A percentile compares a stretch with the other conserved stretches of the same genome.
phyloP scores from a whole-genome alignment of 2,113 vertebrate species.

The Emydura subglobosa region DNA sequence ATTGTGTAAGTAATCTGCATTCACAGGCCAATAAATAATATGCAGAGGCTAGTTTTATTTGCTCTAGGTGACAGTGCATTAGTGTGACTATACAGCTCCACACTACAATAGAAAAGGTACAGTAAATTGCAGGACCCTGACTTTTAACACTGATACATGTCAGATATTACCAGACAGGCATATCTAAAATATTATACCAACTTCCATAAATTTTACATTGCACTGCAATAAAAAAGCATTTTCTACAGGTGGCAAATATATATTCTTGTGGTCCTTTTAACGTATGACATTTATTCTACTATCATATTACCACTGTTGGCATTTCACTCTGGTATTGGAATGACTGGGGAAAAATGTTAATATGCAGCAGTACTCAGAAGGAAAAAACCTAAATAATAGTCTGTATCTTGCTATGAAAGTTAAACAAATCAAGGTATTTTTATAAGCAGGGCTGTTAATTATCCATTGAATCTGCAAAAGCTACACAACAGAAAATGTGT shows the following conservation, averaged over 20 bases:
- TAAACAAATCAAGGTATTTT: slow-evolving; percentile 28
- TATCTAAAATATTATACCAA: slow-evolving; percentile 39
- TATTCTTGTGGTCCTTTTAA: slow-evolving; percentile 39
- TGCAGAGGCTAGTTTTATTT: slow-evolving; percentile 41
- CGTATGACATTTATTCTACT: slow-evolving; percentile 46
- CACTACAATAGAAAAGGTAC: background rate
- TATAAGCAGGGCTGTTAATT: slow-evolving; percentile 5
- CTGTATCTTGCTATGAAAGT: background rate
- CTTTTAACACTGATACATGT: slow-evolving; percentile 51
- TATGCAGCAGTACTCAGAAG: slow-evolving; percentile 4
- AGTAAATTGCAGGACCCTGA: slow-evolving; percentile 13
- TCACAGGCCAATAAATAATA: slow-evolving; percentile 64
- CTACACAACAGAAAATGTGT: background rate
- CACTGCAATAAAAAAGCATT: background rate
- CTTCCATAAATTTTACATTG: slow-evolving; percentile 58
- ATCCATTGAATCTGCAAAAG: background rate
- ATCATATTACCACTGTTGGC: slow-evolving; percentile 36
- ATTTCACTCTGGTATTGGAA: slow-evolving; percentile 57
- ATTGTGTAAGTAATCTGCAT: slow-evolving; percentile 65
- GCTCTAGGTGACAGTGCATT: slow-evolving; percentile 40
- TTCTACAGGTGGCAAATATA: slow-evolving; percentile 48
- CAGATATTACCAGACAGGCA: slow-evolving; percentile 47
- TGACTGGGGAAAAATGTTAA: slow-evolving; percentile 4
- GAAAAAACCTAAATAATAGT: background rate
- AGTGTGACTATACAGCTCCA: slow-evolving; percentile 2